Evolutionary conservation across 2,888 invertebrate species (phyloP).

Genomic region (Thymelicus lineola): DNA sequence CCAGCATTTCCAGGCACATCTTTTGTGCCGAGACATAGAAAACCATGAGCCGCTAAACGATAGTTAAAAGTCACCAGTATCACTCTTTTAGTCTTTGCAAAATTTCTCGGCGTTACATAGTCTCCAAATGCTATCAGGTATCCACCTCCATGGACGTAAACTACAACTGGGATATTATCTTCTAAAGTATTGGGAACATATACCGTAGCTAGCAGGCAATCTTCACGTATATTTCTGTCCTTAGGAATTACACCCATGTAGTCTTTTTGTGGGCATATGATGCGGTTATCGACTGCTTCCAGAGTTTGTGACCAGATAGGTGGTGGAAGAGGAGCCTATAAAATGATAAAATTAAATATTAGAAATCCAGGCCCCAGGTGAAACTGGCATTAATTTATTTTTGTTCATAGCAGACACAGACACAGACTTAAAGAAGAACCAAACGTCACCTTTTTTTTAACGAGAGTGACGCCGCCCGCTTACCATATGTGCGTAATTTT

Average conservation of each 20-base stretch:
- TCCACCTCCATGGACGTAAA: constrained; percentile 72
- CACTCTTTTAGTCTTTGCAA: constrained; percentile 52
- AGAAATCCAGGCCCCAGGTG: no score
- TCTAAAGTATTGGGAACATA: constrained; percentile 48
- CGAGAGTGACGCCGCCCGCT: no score
- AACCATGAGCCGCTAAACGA: constrained; percentile 57
- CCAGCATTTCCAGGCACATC: constrained; percentile 67
- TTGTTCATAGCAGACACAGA: no score
- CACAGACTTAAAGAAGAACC: no score
- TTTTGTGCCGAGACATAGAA: constrained; percentile 61
- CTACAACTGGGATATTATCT: constrained; percentile 61
- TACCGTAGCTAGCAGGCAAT: constrained; percentile 50
- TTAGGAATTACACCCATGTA: constrained; percentile 17
- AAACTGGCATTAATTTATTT: no score
- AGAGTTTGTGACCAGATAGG: constrained; percentile 50
- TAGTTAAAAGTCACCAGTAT: constrained; percentile 62
- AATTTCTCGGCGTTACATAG: constrained; percentile 44
- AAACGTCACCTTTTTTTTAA: no score
- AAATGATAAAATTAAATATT: constrained; percentile 27
- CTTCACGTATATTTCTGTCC: constrained; percentile 40
- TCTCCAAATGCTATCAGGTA: constrained; percentile 62
- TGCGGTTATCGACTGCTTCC: constrained; percentile 49
- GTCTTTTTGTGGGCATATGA: constrained; percentile 54
- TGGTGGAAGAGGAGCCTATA: constrained; percentile 56
- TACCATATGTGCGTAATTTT: no score